Conservation (phyloP, 2,888 invertebrate species). For the Electrophaes corylata region DNA sequence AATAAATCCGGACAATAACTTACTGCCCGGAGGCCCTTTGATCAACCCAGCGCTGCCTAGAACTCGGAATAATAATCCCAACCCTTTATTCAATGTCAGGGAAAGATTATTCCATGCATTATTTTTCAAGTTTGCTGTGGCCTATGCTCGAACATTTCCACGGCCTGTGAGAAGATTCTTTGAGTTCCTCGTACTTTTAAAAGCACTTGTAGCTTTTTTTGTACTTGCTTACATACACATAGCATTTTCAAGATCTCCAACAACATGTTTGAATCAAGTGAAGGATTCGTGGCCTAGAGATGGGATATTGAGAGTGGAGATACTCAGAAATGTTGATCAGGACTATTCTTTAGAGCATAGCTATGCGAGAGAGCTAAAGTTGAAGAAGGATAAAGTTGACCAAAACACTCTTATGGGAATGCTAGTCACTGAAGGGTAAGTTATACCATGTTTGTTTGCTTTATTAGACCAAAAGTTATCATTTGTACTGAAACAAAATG, state of each 20-base stretch:
- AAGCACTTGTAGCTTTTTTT: constrained; percentile 92
- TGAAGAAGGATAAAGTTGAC: constrained; percentile 87
- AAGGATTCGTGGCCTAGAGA: constrained; percentile 96
- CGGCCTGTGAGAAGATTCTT: constrained; percentile 91
- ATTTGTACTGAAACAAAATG: too few relatives aligned
- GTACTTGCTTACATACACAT: constrained; percentile 97
- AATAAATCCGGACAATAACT: constrained; percentile 80
- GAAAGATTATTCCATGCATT: constrained; percentile 97
- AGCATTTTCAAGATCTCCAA: constrained; percentile 95
- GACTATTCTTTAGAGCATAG: constrained; percentile 92
- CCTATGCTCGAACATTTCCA: constrained; percentile 96
- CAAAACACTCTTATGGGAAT: constrained; percentile 85
- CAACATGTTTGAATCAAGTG: constrained; percentile 95
- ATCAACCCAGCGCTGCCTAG: constrained; percentile 80
- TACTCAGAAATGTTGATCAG: constrained; percentile 87
- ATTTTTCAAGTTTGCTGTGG: constrained; percentile 95
- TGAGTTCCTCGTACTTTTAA: constrained; percentile 92
- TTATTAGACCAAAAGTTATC: too few relatives aligned
- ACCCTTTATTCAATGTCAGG: constrained; percentile 92
- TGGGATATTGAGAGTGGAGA: constrained; percentile 97
- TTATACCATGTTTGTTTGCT: neutral
- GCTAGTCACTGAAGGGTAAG: constrained; percentile 87
- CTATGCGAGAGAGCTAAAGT: constrained; percentile 91
- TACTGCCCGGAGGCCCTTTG: constrained; percentile 82
- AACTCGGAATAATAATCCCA: constrained; percentile 86